Evolutionary conservation across 2,797 vertebrate species (phyloP), one percentile per base, ranked within the genome.

Genomic region (Siniperca scherzeri): DNA sequence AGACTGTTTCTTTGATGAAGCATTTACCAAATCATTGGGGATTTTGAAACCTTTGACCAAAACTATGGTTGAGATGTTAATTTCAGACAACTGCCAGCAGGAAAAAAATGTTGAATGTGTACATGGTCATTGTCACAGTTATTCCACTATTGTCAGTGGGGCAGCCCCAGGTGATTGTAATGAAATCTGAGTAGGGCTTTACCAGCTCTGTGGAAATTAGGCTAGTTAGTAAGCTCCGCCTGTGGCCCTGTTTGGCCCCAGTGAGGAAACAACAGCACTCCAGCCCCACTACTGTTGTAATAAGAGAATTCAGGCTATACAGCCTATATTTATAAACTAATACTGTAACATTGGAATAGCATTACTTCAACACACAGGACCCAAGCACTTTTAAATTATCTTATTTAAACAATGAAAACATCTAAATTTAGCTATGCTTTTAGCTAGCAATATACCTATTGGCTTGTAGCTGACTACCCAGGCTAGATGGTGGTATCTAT

Each of bases 171-270:
- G 69, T 81, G 81, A 79, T 50, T 61, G 74, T 56, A 71, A 84
- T 82, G 68, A 77, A 86, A 87, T 76, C 40, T 55, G 70, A 87
- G 73, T 48, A 48, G 61, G 38, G 64, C 74, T 87, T 30, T 7
- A 30, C 2, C 69, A 77, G 70, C 56, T 74, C 50, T 64, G 76
- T 80, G 70, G 59, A 72, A 82, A 68, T 46, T 42, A 62, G 62
- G 21, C 36, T 69, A 57, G 83, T 87, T 67, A 76, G 59, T 62
- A 53, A 70, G 80, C 57, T 16, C 38, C 66, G 65, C 68, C 56
- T 48, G 4, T 53, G 66, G 59, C 56, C n/a, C 17, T 16, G 57
- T 78, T 72, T 46, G 27, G 40, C 25, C 67, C 42, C 30, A 19
- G n/a, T 42, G 30, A 74, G 14, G 25, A 79, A 76, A 70, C 55